Conservation (phyloP, 1,140 invertebrate genomes). For the Sycophaga agraensis region DNA sequence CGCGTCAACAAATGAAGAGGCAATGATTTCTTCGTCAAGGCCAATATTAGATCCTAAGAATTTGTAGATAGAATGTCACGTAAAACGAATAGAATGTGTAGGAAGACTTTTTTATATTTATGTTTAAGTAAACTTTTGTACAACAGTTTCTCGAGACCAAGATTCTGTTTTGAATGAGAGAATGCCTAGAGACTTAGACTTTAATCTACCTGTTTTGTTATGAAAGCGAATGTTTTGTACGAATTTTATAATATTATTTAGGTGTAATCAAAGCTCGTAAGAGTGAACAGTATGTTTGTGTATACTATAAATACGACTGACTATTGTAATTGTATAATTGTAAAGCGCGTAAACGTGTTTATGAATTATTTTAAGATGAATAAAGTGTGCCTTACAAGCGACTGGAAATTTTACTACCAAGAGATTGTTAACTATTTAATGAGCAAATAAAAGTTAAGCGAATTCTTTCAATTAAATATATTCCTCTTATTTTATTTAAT, state of each 20-base stretch:
- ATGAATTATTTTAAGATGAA: conserved; percentile 31
- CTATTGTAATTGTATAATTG: conserved; percentile 37
- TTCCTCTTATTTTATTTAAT: no score
- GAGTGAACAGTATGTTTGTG: conserved; percentile 42
- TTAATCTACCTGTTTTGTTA: conserved; percentile 48
- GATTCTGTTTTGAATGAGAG: conserved; percentile 9
- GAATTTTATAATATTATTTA: conserved; percentile 49
- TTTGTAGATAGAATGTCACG: conserved; percentile 43
- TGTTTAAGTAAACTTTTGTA: conserved; percentile 16
- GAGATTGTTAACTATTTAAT: conserved; percentile 54
- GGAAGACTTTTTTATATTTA: conserved; percentile 34
- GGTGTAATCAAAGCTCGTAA: conserved; percentile 15
- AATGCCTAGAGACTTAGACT: conserved; percentile 41
- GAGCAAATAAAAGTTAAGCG: conserved; percentile 43
- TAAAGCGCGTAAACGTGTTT: conserved; percentile 28
- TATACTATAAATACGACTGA: conserved; percentile 54
- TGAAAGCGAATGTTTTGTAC: conserved; percentile 47
- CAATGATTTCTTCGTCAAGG: conserved; percentile 31
- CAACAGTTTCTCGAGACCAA: conserved; percentile 20
- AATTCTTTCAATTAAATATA: not conserved
- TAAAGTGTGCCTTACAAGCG: conserved; percentile 28
- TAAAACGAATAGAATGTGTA: conserved; percentile 35
- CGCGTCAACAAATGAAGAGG: conserved; percentile 9
- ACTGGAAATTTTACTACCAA: conserved; percentile 33
- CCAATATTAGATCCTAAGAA: conserved; percentile 49